Base-by-base conservation (phyloP, 2,797 vertebrate species). In the Squalus acanthias region DNA sequence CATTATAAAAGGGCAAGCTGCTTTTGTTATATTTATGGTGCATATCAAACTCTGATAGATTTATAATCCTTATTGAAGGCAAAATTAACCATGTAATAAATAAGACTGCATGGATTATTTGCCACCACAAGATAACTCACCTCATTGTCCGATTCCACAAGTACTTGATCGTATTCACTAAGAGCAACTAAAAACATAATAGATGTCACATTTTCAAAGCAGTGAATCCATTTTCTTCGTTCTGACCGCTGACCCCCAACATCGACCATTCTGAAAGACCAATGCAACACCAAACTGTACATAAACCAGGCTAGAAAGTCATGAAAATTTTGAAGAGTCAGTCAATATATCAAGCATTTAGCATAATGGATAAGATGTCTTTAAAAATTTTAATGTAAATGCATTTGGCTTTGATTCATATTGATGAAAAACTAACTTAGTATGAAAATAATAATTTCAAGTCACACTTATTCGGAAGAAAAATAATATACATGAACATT, bases 211-310 rank as follows among this genome's bases (percentile, higher is more conserved):
- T 99, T 99, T 98, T 99, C 99, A 97, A 99, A 99, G 98, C 99
- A 99, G 98, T 99, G 99, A 98, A 99, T 99, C 99, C 99, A 99
- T 98, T 99, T 99, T 98, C 99, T 99, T 98, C 99, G 98, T 97
- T 99, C 99, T n/a, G 99, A 99, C 97, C 99, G 98, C 96, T 99
- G 99, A 97, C 99, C 99, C 96, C 99, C 99, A 39, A 99, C 99
- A 97, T 99, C 99, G 97, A 99, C 99, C 99, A 99, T 99, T 98
- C 99, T 99, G 98, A 76, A 97, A 97, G 53, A 97, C 96, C 97
- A 97, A 96, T 95, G 8, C 50, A 95, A 95, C 15, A 95, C 15
- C 69, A 95, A 95, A 95, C 26, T 60, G 13, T 57, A 76, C 29
- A 29, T 74, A 26, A 72, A 95, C 70, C 50, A 95, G 46, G 0